Evolutionary conservation across 1,140 invertebrate species (phyloP), one percentile per base, ranked within the genome.

Genomic region (Eumaeus atala): DNA sequence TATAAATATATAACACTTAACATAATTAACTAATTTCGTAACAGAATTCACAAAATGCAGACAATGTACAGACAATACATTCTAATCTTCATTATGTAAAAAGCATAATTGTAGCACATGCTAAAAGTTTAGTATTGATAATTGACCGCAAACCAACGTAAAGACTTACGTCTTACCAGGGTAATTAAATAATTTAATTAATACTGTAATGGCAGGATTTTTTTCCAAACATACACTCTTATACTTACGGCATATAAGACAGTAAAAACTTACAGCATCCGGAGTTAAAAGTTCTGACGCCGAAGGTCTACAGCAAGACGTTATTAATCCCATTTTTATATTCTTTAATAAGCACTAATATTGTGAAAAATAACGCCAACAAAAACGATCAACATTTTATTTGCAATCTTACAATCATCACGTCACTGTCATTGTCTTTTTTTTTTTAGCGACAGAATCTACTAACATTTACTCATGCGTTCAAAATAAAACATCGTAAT

Each of bases 221-320:
- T 28, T 28, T 28, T 28, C 2, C 2, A 28, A 3, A 3, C 21
- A 28, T 6, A 28, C 2, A 28, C 6, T 28, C n/a, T n/a, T n/a
- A n/a, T n/a, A n/a, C n/a, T n/a, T n/a, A n/a, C n/a, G n/a, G n/a
- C n/a, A n/a, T n/a, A n/a, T n/a, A n/a, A n/a, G n/a, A n/a, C n/a
- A n/a, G n/a, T 42, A 1, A 10, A 58, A 65, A 86, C 76, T 87
- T 84, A 88, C 86, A 64, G 75, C 68, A 67, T 88, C 86, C 54
- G 84, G 84, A 58, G 83, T 87, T 18, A 83, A 57, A 9, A 83
- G 68, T 12, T 87, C 80, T 33, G 80, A 61, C 17, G 87, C 78
- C 50, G 84, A 84, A 52, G 84, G 84, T 61, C 59, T 84, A 71
- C 85, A 87, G 62, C 87, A 88, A 12, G 87, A 88, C 34, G 70